Evolutionary conservation across 2,888 invertebrate genomes (phyloP).

Genomic region (Linnaemya vulpina): DNA sequence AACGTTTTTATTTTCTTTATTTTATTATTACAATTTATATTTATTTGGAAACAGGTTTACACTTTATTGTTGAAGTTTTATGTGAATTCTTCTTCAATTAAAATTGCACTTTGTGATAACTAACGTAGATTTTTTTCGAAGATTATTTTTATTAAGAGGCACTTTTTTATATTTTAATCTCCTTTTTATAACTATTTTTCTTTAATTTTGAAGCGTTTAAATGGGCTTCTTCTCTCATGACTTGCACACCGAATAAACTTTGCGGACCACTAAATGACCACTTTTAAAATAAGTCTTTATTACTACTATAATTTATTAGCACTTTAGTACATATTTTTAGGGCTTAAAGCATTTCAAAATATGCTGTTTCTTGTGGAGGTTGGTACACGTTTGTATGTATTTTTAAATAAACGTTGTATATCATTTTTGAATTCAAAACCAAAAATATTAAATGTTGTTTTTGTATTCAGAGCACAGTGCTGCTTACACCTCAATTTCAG

Average conservation of each 20-base stretch:
- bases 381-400: neutral
- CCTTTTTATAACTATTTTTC: neutral
- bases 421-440: constrained; percentile 23
- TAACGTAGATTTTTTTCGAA: constrained; percentile 11
- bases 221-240: constrained; percentile 45
- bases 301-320: neutral
- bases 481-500: constrained; percentile 74
- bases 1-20: constrained; percentile 39
- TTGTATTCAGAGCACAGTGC: constrained; percentile 62
- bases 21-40: constrained; percentile 6
- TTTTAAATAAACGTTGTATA: constrained; percentile 36
- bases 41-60: neutral
- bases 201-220: constrained; percentile 21
- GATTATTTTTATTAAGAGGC: constrained; percentile 45
- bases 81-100: constrained; percentile 41
- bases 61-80: constrained; percentile 28
- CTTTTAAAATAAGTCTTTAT: constrained; percentile 29
- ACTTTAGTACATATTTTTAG: constrained; percentile 3
- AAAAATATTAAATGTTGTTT: constrained; percentile 13
- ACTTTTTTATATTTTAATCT: constrained; percentile 41
- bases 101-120: constrained; percentile 69
- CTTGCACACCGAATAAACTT: constrained; percentile 38
- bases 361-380: constrained; percentile 45
- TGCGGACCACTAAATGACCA: constrained; percentile 52
- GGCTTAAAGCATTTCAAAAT: neutral